Evolutionary conservation across 2,888 invertebrate species (phyloP).

Genomic region (Megaustenia siamemsis): DNA sequence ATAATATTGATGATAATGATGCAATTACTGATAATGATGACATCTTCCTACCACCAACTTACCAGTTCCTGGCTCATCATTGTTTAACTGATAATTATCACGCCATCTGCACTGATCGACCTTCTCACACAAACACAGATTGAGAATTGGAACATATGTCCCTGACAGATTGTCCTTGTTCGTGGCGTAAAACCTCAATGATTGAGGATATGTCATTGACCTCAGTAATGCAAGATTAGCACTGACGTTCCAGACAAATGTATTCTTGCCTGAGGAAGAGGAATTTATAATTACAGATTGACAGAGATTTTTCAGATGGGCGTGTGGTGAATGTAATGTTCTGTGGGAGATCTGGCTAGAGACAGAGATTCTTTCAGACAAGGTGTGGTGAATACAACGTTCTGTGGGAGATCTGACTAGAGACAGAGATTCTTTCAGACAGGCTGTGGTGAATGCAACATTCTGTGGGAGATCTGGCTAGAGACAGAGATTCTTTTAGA

Average conservation of each 20-base stretch:
- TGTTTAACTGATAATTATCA: background rate
- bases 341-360: too few relatives aligned
- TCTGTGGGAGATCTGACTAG: too few relatives aligned
- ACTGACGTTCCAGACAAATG: conserved; percentile 36
- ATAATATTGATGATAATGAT: background rate
- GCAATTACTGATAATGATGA: background rate
- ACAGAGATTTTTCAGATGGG: too few relatives aligned
- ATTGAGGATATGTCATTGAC: background rate
- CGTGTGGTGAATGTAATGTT: too few relatives aligned
- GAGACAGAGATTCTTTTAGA: too few relatives aligned
- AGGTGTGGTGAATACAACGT: too few relatives aligned
- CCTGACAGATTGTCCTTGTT: background rate
- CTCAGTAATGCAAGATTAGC: background rate
- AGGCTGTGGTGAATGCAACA: too few relatives aligned
- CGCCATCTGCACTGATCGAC: background rate
- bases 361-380: too few relatives aligned
- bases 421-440: too few relatives aligned
- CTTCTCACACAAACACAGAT: conserved; percentile 24
- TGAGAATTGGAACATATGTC: conserved; percentile 10
- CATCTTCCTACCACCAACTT: background rate
- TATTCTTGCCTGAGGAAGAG: background rate
- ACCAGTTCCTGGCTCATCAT: background rate
- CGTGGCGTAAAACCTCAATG: conserved; percentile 21
- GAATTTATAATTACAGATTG: too few relatives aligned
- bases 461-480: too few relatives aligned